These are phyloP conservation scores for Balanococcus diminutus DNA, from an alignment of 2,888 invertebrate genomes.

Conservation along the genomic window DNA sequence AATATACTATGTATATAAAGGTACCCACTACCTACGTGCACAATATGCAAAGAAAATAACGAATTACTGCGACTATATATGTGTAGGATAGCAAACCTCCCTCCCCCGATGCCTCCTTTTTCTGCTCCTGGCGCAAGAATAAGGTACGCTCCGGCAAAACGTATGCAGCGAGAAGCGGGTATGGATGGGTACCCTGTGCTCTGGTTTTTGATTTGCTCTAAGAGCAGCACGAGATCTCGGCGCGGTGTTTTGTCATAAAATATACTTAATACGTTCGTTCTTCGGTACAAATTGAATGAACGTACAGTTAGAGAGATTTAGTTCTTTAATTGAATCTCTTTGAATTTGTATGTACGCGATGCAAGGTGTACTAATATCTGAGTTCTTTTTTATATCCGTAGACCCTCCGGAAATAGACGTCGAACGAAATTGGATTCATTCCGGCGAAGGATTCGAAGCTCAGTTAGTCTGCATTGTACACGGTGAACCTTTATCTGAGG, in stretches of 20 bases:
- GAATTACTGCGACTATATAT: not conserved
- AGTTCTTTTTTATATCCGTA: slow-evolving; percentile 57
- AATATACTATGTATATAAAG: not conserved
- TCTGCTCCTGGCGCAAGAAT: too few relatives aligned
- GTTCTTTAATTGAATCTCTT: slow-evolving; percentile 1
- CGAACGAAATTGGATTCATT: slow-evolving; percentile 70
- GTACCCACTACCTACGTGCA: not conserved
- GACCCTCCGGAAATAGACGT: slow-evolving; percentile 69
- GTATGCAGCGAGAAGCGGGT: not conserved
- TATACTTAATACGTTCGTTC: not conserved
- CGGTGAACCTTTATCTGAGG: slow-evolving; percentile 72
- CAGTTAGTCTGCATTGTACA: slow-evolving; percentile 73
- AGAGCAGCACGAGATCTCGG: not conserved
- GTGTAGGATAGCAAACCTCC: not conserved
- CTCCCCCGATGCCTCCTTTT: not conserved
- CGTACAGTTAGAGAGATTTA: not conserved
- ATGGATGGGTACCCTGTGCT: not conserved
- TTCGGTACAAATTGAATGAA: not conserved
- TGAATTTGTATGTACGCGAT: not conserved
- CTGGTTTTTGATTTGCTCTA: not conserved
- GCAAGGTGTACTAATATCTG: not conserved
- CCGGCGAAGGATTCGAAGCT: slow-evolving; percentile 72
- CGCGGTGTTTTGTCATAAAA: not conserved
- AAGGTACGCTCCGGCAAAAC: not conserved
- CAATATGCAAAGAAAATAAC: slow-evolving; percentile 27